These are phyloP conservation scores for Dryobotodes eremita DNA, from an alignment of 2,888 invertebrate species.

Conservation along the genomic window DNA sequence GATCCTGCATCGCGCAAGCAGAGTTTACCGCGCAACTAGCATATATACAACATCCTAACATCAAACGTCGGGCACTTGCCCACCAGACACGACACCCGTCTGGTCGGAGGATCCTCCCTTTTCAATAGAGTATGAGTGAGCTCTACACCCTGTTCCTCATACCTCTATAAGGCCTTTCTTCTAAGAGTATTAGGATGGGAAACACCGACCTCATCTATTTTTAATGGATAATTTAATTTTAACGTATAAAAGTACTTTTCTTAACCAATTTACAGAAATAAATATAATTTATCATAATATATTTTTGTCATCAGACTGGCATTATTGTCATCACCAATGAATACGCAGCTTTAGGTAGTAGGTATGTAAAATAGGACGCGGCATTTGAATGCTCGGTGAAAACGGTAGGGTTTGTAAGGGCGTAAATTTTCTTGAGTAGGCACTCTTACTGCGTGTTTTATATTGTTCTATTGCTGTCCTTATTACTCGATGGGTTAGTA, in stretches of 20 bases:
- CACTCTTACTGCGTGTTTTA: conserved; percentile 42
- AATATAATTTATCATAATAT: not conserved
- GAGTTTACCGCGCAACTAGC: too few species aligned
- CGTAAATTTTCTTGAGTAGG: conserved; percentile 60
- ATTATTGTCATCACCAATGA: conserved; percentile 14
- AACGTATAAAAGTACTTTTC: too few species aligned
- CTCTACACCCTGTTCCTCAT: too few species aligned
- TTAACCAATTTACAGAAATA: not conserved
- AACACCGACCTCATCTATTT: not conserved
- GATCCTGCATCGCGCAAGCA: too few species aligned
- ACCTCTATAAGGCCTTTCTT: too few species aligned
- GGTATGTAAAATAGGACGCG: conserved; percentile 53
- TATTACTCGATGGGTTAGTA: conserved; percentile 30
- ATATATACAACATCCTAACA: too few species aligned
- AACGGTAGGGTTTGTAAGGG: conserved; percentile 49
- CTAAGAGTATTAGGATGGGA: too few species aligned
- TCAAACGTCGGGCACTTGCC: too few species aligned
- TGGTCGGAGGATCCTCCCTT: too few species aligned
- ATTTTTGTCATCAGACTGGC: not conserved
- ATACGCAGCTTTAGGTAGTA: conserved; percentile 38
- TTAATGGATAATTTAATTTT: too few species aligned
- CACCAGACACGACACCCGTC: too few species aligned
- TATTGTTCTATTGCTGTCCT: conserved; percentile 40
- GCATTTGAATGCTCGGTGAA: conserved; percentile 42
- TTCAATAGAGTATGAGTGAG: too few species aligned